phyloP scores from a whole-genome alignment of 2,113 vertebrate genomes.

The Mesitornis unicolor region DNA sequence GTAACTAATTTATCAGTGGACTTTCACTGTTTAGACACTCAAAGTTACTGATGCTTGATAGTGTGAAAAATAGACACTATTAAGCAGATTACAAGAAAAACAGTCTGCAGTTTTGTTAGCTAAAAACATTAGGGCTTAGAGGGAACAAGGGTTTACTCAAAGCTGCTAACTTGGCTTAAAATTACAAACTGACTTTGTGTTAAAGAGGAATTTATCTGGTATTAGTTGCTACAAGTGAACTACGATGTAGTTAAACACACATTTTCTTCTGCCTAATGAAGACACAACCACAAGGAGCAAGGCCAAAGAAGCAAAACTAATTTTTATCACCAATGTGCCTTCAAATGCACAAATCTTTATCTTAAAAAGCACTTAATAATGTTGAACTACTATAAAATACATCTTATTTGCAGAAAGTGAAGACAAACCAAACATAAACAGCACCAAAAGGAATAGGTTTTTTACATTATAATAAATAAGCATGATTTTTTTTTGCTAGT shows the following conservation, averaged over 20 bases:
- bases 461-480: background rate
- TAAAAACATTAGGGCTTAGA: background rate
- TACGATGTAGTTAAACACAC: background rate
- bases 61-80: background rate
- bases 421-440: background rate
- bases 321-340: background rate
- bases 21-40: background rate
- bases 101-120: background rate
- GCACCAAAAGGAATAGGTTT: background rate
- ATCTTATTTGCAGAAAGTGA: background rate
- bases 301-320: background rate
- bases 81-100: background rate
- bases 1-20: background rate
- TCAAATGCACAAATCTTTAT: background rate
- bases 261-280: background rate
- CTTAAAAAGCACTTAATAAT: background rate
- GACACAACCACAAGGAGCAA: background rate
- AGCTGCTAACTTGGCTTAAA: background rate
- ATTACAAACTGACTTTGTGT: background rate
- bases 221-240: background rate
- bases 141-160: background rate
- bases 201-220: background rate
- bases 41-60: background rate
- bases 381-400: background rate
- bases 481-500: background rate